Base-by-base conservation (phyloP, 2,888 invertebrate species). In the Tyria jacobaeae region DNA sequence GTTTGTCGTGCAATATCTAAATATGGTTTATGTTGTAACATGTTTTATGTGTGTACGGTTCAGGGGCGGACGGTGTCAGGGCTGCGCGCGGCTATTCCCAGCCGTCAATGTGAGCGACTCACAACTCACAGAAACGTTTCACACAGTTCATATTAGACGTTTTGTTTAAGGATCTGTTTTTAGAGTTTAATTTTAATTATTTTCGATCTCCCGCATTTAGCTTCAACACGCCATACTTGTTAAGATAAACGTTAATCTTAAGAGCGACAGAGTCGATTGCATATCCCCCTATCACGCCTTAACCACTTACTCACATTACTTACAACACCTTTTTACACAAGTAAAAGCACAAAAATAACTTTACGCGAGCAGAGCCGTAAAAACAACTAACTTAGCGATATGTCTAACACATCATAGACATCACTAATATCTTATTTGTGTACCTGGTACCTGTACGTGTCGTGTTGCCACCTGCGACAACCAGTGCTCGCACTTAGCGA, bases 401-500 rank as follows among this genome's bases (percentile, higher is more conserved):
- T n/a, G n/a, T n/a, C n/a, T n/a, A n/a, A n/a, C n/a, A n/a, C n/a
- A n/a, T n/a, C n/a, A n/a, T n/a, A n/a, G n/a, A n/a, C n/a, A n/a
- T n/a, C n/a, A n/a, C n/a, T n/a, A n/a, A 31, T 31, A 27, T 27
- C 4, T 31, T 6, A 31, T 31, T 31, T 6, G 7, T 31, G 21
- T 12, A 21, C 21, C 3, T 21, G 37, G 17, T 21, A 24, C 17
- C n/a, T 2, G 56, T 47, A n/a, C 9, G n/a, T 52, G 24, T 37
- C 15, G 25, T 21, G 59, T 53, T 17, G 37, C 52, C 35, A 53
- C 35, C 51, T 44, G 34, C 34, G 35, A 21, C 34, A 27, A 3
- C 21, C 41, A 31, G 21, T 17, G 12, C 48, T 52, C 24, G 21
- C 65, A 56, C 76, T 55, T 73, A 73, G 79, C 70, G 73, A 78